These are phyloP conservation scores for Botia kubotai DNA, from an alignment of 2,797 vertebrate species.

Conservation along the genomic window DNA sequence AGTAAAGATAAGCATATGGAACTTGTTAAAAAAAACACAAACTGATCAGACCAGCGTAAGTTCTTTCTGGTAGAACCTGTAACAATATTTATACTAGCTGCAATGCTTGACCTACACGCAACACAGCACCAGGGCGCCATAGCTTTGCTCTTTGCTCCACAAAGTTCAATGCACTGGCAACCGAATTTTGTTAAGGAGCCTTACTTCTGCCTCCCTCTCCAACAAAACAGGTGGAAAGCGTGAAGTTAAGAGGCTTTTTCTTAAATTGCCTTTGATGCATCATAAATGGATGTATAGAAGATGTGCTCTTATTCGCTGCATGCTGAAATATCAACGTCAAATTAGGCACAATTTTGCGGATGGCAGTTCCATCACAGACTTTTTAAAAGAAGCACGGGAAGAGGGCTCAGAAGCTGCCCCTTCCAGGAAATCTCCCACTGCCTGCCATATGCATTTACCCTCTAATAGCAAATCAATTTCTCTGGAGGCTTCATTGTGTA, in stretches of 20 bases:
- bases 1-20: background rate
- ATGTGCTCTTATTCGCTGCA: conserved; percentile 22
- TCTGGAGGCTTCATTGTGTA: conserved; percentile 55
- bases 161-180: background rate
- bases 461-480: conserved; percentile 66
- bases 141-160: background rate
- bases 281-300: conserved; percentile 18
- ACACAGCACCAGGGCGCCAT: too few species aligned
- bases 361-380: conserved; percentile 58
- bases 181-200: background rate
- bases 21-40: too few species aligned
- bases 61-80: too few species aligned
- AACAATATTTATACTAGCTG: too few species aligned
- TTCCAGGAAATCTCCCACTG: conserved; percentile 60
- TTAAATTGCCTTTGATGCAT: conserved; percentile 40
- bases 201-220: background rate
- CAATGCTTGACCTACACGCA: background rate
- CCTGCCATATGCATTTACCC: conserved; percentile 62
- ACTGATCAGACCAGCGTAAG: too few species aligned
- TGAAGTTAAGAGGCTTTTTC: conserved; percentile 15
- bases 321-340: conserved; percentile 48
- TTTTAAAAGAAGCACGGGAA: conserved; percentile 20
- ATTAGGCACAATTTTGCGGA: conserved; percentile 38
- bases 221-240: conserved; percentile 4
- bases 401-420: conserved; percentile 40